Conservation (phyloP, 2,888 invertebrate species). For the Chymomyza fuscimana region DNA sequence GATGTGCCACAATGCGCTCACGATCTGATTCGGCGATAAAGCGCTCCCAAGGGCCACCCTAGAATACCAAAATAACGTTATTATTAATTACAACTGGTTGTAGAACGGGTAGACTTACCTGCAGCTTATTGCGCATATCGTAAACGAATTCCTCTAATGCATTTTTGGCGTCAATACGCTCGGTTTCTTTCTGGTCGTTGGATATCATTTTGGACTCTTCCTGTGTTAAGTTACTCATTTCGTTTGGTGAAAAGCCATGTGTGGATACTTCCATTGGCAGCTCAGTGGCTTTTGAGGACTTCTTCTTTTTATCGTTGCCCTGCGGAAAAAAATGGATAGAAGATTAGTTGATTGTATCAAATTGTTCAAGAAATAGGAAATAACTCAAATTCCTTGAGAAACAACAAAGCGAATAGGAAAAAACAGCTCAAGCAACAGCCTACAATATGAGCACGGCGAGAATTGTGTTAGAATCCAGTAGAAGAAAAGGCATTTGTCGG, state of each 20-base stretch:
- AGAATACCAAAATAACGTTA: conserved; percentile 54
- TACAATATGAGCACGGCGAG: conserved; percentile 58
- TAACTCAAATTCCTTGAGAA: conserved; percentile 49
- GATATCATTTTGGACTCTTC: conserved; percentile 91
- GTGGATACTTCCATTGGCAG: conserved; percentile 90
- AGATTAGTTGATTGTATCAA: background rate
- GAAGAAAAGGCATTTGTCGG: conserved; percentile 46
- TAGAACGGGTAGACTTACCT: conserved; percentile 64
- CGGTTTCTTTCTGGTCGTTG: conserved; percentile 95
- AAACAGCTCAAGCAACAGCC: conserved; percentile 74
- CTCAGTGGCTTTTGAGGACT: conserved; percentile 89
- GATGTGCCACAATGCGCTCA: conserved; percentile 82
- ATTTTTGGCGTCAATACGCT: conserved; percentile 96
- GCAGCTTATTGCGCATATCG: conserved; percentile 93
- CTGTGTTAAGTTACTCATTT: conserved; percentile 88
- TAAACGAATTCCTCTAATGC: conserved; percentile 99
- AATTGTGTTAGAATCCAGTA: conserved; percentile 38
- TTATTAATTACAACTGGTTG: background rate
- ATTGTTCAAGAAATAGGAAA: conserved; percentile 1
- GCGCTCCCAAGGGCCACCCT: conserved; percentile 87
- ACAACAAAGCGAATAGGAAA: conserved; percentile 71
- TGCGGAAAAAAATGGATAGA: conserved; percentile 41
- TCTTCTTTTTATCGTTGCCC: conserved; percentile 87
- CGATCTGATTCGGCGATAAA: conserved; percentile 88
- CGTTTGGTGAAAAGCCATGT: conserved; percentile 85